These are phyloP conservation scores for Gallinago solitaria DNA, from an alignment of 2,797 vertebrate genomes.

Conservation along the genomic window DNA sequence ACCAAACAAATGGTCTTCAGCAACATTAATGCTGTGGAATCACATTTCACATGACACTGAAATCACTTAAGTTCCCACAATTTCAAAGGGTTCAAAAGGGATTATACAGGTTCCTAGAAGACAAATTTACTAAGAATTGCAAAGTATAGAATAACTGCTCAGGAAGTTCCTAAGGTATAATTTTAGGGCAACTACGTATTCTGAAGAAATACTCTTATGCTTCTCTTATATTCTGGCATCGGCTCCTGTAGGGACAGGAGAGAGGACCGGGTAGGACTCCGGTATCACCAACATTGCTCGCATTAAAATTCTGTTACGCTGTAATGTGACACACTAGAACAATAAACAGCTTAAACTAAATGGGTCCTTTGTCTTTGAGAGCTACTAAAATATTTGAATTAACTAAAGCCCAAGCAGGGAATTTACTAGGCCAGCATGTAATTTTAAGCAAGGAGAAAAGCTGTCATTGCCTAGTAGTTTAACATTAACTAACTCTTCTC, in stretches of 20 bases:
- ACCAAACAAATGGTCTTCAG: not conserved
- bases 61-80: not conserved
- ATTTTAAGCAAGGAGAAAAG: not conserved
- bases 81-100: not conserved
- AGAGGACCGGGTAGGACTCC: not conserved
- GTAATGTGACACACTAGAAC: not conserved
- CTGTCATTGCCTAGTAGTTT: not conserved
- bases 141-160: not conserved
- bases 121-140: not conserved
- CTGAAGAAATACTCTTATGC: not conserved
- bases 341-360: not conserved
- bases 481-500: slow-evolving; percentile 23
- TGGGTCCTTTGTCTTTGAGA: not conserved
- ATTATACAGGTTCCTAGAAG: not conserved
- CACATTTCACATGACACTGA: not conserved
- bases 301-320: not conserved
- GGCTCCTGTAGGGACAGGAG: rapidly evolving
- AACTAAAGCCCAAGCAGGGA: not conserved
- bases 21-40: rapidly evolving
- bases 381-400: not conserved
- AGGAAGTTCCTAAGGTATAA: not conserved
- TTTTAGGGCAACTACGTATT: not conserved
- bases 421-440: not conserved
- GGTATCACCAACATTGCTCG: not conserved
- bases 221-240: not conserved